These are phyloP conservation scores for Varecia variegata DNA, from an alignment of 2,797 vertebrate genomes.

Conservation along the genomic window DNA sequence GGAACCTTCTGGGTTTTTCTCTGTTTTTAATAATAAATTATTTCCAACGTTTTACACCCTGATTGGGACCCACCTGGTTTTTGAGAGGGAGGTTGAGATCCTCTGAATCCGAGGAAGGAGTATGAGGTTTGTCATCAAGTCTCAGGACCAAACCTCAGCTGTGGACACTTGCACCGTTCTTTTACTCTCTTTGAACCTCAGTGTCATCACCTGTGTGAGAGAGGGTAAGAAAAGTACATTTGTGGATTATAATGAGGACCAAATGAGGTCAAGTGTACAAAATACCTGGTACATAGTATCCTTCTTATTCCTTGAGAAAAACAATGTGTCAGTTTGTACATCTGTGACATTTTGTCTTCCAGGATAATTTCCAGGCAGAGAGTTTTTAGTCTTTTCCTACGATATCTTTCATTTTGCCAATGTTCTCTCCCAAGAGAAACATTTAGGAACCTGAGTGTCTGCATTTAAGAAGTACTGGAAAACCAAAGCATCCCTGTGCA, in stretches of 20 bases:
- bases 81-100: neutral
- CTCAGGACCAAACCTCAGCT: neutral
- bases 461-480: neutral
- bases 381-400: neutral
- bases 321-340: neutral
- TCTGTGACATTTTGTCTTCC: neutral
- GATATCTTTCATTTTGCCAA: neutral
- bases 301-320: neutral
- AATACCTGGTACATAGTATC: neutral
- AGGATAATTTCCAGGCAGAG: neutral
- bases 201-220: neutral
- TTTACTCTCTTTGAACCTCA: neutral
- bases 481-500: neutral
- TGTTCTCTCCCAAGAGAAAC: neutral
- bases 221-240: neutral
- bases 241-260: neutral
- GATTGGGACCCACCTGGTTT: neutral
- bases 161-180: neutral
- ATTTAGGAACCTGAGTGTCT: neutral
- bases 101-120: neutral
- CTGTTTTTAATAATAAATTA: neutral
- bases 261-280: neutral
- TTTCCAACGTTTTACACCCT: neutral
- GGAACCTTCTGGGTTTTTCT: neutral
- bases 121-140: neutral